These are phyloP conservation scores for Drosophila pectinifera DNA, from an alignment of 1,140 invertebrate genomes.

Conservation along the genomic window DNA sequence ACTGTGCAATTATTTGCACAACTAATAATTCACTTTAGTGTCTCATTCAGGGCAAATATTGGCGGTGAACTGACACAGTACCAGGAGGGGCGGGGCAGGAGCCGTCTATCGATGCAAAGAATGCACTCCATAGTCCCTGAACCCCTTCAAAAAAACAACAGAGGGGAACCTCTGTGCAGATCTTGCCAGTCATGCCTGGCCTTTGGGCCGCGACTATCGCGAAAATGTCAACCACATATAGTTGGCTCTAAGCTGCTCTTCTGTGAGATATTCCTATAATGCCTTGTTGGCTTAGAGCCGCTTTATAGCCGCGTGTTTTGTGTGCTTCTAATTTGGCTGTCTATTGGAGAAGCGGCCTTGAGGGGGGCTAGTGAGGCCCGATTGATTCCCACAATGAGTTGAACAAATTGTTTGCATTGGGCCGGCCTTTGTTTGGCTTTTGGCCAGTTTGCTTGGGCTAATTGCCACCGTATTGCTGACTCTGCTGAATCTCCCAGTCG, in stretches of 20 bases:
- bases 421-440: slow-evolving; percentile 38
- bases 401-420: slow-evolving; percentile 40
- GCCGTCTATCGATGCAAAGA: slow-evolving; percentile 3
- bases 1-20: slow-evolving; percentile 80
- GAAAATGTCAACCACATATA: slow-evolving; percentile 50
- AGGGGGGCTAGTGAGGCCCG: slow-evolving; percentile 10
- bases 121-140: neutral
- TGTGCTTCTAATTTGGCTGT: slow-evolving; percentile 32
- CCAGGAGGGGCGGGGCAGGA: too few species aligned
- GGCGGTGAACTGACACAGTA: slow-evolving; percentile 10
- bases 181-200: slow-evolving; percentile 23
- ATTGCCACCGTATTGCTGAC: slow-evolving; percentile 13
- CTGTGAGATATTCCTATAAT: neutral
- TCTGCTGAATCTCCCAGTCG: neutral
- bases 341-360: slow-evolving; percentile 26
- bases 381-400: slow-evolving; percentile 52
- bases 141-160: too few species aligned
- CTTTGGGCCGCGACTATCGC: neutral
- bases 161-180: neutral
- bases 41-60: slow-evolving; percentile 73
- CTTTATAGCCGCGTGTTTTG: slow-evolving; percentile 17
- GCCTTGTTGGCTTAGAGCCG: neutral
- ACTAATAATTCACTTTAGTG: slow-evolving; percentile 82
- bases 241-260: slow-evolving; percentile 31
- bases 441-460: slow-evolving; percentile 23